A percentile compares a stretch with the other conserved stretches of the same genome.
Evolutionary conservation across 2,797 vertebrate species (phyloP).

Genomic region (Mormyrops boulengeri): DNA sequence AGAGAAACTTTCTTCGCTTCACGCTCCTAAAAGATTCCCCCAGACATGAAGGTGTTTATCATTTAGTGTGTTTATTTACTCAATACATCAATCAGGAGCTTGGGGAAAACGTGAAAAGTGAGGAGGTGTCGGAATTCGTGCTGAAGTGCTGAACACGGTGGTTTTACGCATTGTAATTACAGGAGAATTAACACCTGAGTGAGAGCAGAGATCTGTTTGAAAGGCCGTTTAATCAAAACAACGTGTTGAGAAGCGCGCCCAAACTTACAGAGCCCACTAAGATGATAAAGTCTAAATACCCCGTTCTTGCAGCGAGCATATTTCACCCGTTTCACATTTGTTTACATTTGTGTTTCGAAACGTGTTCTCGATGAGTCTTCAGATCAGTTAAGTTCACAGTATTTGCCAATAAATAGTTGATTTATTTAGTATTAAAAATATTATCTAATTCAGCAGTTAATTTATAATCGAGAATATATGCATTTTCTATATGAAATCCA

Average conservation of each 20-base stretch:
- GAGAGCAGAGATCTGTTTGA: slow-evolving; percentile 23
- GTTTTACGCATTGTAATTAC: slow-evolving; percentile 13
- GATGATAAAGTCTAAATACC: not conserved
- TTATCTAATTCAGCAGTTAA: too few species aligned
- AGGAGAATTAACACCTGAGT: slow-evolving; percentile 28
- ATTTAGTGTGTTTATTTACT: not conserved
- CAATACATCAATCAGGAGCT: slow-evolving; percentile 12
- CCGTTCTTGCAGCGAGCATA: too few species aligned
- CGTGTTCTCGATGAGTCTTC: not conserved
- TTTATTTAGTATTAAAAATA: not conserved
- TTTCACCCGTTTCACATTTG: not conserved
- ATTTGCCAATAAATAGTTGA: not conserved
- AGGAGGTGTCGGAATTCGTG: slow-evolving; percentile 15
- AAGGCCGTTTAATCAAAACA: slow-evolving; percentile 31
- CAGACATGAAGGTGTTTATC: not conserved
- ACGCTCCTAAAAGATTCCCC: slow-evolving; percentile 7
- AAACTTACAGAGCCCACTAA: not conserved
- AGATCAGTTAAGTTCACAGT: not conserved
- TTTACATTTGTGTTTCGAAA: not conserved
- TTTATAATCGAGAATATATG: not conserved
- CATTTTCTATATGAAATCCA: not conserved
- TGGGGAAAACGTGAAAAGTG: slow-evolving; percentile 11
- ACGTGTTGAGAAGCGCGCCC: not conserved
- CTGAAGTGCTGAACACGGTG: slow-evolving; percentile 8
- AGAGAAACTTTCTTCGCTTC: slow-evolving; percentile 8